Evolutionary conservation across 2,113 vertebrate species (phyloP).

Genomic region (Ceyx cyanopectus): DNA sequence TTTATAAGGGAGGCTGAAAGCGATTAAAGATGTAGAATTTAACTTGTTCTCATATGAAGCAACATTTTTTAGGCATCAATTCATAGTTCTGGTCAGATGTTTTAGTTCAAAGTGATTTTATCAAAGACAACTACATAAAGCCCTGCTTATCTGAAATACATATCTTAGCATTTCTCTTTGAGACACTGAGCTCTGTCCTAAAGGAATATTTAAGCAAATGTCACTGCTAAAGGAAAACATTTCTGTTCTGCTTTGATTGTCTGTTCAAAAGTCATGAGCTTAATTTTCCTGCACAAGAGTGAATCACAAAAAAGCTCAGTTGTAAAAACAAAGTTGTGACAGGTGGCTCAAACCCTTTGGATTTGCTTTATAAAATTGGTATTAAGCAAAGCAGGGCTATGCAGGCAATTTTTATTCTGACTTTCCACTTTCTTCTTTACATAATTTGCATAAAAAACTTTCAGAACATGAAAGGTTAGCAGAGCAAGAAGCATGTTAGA

Average conservation of each 20-base stretch:
- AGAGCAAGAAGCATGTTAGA: not conserved
- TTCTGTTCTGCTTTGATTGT: not conserved
- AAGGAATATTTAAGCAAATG: not conserved
- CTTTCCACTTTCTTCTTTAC: not conserved
- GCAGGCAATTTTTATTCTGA: not conserved
- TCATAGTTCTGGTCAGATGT: not conserved
- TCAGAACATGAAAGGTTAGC: not conserved
- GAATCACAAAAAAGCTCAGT: not conserved
- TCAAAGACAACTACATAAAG: not conserved
- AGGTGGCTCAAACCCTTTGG: not conserved
- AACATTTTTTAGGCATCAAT: not conserved
- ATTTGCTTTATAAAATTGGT: not conserved
- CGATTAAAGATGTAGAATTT: not conserved
- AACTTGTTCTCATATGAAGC: not conserved
- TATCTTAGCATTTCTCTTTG: not conserved
- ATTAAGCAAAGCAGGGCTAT: not conserved
- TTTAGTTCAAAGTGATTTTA: constrained; percentile 15
- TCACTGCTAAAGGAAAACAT: not conserved
- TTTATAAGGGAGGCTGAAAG: not conserved
- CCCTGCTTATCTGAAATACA: not conserved
- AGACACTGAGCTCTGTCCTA: not conserved
- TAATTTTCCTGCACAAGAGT: not conserved
- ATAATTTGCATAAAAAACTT: not conserved
- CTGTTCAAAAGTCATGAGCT: not conserved
- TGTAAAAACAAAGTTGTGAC: not conserved